These are phyloP conservation scores for Xiphophorus hellerii DNA, from an alignment of 2,113 vertebrate genomes.

Conservation along the genomic window DNA sequence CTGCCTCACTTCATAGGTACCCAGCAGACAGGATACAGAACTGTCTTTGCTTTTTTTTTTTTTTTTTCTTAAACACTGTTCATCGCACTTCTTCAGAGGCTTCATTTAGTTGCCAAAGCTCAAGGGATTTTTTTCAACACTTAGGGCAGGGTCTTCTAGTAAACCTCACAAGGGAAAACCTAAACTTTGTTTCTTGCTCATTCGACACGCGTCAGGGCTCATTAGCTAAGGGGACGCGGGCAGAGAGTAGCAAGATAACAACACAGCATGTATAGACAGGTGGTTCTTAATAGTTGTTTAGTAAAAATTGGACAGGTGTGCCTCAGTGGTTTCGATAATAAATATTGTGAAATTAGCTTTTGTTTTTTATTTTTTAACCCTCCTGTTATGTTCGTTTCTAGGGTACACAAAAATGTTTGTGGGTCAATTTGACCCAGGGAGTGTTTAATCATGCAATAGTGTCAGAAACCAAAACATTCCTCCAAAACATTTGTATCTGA, in stretches of 20 bases:
- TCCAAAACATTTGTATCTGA: too few species aligned
- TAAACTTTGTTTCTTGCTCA: conserved; percentile 52
- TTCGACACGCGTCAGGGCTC: conserved; percentile 65
- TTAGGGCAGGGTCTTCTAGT: conserved; percentile 42
- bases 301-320: conserved; percentile 28
- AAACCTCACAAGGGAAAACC: conserved; percentile 37
- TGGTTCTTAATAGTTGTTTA: conserved; percentile 50
- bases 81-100: conserved; percentile 6
- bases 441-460: too few species aligned
- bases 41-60: conserved; percentile 26
- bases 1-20: conserved; percentile 28
- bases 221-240: conserved; percentile 62
- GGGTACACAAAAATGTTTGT: too few species aligned
- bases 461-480: too few species aligned
- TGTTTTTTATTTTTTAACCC: too few species aligned
- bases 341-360: conserved; percentile 19
- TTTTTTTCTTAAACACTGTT: background rate
- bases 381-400: too few species aligned
- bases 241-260: conserved; percentile 56
- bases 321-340: conserved; percentile 19
- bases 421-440: too few species aligned
- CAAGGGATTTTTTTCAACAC: conserved; percentile 21
- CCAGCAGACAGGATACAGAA: conserved; percentile 62
- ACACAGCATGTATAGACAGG: conserved; percentile 61
- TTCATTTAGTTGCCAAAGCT: conserved; percentile 18